These are phyloP conservation scores for Dasyurus viverrinus DNA, from an alignment of 2,113 vertebrate species.

Conservation along the genomic window DNA sequence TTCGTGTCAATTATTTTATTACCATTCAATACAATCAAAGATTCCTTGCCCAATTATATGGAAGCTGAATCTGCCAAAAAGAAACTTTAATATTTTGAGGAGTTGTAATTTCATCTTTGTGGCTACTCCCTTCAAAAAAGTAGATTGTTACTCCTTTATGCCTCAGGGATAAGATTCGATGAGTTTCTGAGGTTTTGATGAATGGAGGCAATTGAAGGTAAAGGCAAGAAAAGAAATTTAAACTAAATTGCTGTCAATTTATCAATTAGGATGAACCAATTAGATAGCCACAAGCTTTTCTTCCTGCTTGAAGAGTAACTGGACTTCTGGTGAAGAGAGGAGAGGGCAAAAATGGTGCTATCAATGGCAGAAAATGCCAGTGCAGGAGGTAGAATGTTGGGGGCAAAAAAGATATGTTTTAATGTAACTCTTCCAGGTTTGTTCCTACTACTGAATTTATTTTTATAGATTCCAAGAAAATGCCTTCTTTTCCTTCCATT, in stretches of 20 bases:
- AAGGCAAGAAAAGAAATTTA: slow-evolving; percentile 9
- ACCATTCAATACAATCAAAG: not conserved
- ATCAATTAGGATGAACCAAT: not conserved
- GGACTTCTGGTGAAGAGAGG: not conserved
- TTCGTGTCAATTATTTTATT: not conserved
- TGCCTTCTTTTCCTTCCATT: not conserved
- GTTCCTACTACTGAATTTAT: not conserved
- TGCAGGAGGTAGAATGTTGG: not conserved
- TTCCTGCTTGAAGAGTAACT: not conserved
- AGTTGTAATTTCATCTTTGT: slow-evolving; percentile 24
- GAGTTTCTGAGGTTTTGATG: not conserved
- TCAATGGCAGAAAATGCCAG: not conserved
- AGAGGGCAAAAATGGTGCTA: not conserved
- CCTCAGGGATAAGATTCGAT: not conserved
- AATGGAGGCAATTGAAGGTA: not conserved
- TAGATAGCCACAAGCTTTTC: not conserved
- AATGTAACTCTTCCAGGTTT: not conserved
- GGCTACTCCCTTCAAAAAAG: not conserved
- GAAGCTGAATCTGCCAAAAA: slow-evolving; percentile 30
- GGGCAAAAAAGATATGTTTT: not conserved
- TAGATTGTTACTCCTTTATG: not conserved
- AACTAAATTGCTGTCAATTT: not conserved
- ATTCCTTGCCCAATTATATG: not conserved
- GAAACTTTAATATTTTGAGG: slow-evolving; percentile 2
- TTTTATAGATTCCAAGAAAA: not conserved